Percentiles rank a stretch among this genome's conserved stretches.
These are phyloP conservation scores for Synaphobranchus kaupii DNA, from an alignment of 2,797 vertebrate species.

Conservation along the genomic window DNA sequence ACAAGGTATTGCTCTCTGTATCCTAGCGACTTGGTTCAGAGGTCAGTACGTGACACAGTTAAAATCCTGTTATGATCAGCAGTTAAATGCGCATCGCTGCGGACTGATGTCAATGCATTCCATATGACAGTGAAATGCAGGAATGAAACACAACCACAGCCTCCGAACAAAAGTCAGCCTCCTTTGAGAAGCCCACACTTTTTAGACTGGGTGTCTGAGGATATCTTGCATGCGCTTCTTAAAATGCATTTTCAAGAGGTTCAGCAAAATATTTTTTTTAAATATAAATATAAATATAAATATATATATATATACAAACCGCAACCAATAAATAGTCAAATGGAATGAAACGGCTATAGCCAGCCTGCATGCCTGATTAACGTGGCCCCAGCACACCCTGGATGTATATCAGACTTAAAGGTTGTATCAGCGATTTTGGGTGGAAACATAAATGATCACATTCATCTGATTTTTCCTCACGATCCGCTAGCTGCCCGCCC, in stretches of 20 bases:
- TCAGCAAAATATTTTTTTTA: neutral
- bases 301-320: neutral
- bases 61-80: too few relatives aligned
- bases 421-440: too few relatives aligned
- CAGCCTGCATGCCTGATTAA: neutral
- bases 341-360: neutral
- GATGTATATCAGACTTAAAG: neutral
- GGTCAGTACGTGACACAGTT: too few relatives aligned
- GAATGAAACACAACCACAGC: neutral
- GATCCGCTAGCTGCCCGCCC: too few relatives aligned
- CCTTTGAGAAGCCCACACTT: neutral
- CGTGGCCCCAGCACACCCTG: neutral
- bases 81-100: too few relatives aligned
- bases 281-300: too few relatives aligned
- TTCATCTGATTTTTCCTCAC: too few relatives aligned
- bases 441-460: too few relatives aligned
- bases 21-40: too few relatives aligned
- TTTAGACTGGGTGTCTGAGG: neutral
- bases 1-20: too few relatives aligned
- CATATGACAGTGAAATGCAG: neutral
- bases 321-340: neutral
- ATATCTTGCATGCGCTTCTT: neutral
- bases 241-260: neutral
- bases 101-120: too few relatives aligned
- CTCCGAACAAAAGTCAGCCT: neutral